Conservation (phyloP, 2,797 vertebrate genomes). For the Hyperoplus lanceolatus region DNA sequence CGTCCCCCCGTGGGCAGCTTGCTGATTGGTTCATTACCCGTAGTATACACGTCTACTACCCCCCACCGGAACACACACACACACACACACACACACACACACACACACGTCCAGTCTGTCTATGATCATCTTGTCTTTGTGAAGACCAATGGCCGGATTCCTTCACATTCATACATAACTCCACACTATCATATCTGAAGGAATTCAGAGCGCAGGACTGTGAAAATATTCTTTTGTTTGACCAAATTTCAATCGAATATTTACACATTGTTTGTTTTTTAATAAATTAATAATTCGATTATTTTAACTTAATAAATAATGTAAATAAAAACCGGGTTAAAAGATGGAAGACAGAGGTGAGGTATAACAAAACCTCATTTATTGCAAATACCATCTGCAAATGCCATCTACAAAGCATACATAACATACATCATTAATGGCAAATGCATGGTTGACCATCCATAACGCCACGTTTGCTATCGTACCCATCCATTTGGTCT, state of each 20-base stretch:
- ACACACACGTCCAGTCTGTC: conserved; percentile 30
- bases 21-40: conserved; percentile 79
- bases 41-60: conserved; percentile 63
- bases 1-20: conserved; percentile 46
- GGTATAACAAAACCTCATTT: neutral
- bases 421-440: neutral
- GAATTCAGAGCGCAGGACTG: conserved; percentile 10
- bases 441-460: neutral
- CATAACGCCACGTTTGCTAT: neutral
- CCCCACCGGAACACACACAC: conserved; percentile 29
- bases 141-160: conserved; percentile 62
- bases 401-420: too few species aligned
- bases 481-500: neutral
- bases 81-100: conserved; percentile 27
- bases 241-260: neutral
- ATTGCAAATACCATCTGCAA: neutral
- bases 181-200: conserved; percentile 32
- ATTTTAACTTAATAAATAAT: too few species aligned
- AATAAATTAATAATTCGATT: too few species aligned
- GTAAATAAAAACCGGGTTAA: neutral
- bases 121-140: conserved; percentile 38
- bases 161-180: conserved; percentile 44
- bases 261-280: neutral
- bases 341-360: too few species aligned
- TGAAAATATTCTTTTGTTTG: conserved; percentile 13